These are phyloP conservation scores for Clarias fuscus DNA, from an alignment of 2,797 vertebrate genomes.

Conservation along the genomic window DNA sequence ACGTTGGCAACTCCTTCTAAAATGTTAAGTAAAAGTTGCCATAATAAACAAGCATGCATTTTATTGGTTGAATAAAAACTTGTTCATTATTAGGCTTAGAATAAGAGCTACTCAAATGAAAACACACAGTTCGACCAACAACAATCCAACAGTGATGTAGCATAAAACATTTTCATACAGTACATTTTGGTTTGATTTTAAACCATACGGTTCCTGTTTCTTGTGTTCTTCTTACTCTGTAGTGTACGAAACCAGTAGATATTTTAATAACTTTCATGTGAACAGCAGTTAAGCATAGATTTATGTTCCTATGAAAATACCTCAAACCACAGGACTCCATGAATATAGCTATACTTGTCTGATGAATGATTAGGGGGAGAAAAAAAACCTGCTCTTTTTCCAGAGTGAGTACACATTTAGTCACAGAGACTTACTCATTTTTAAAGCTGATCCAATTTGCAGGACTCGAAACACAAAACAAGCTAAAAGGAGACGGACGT, in stretches of 20 bases:
- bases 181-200: background rate
- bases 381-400: constrained; percentile 48
- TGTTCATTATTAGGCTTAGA: background rate
- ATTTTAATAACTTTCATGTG: constrained; percentile 46
- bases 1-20: background rate
- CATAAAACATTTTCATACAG: background rate
- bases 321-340: constrained; percentile 39
- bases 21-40: background rate
- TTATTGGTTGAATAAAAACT: background rate
- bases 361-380: constrained; percentile 33
- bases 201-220: constrained; percentile 40
- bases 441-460: constrained; percentile 30
- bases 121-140: background rate
- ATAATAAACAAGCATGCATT: background rate
- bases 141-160: background rate
- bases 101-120: background rate
- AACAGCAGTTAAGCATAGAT: constrained; percentile 39
- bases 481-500: constrained; percentile 5
- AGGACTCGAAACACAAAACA: constrained; percentile 14
- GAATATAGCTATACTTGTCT: constrained; percentile 36
- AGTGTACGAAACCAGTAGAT: constrained; percentile 20
- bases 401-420: constrained; percentile 41
- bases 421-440: constrained; percentile 31
- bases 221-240: constrained; percentile 21
- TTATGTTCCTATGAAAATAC: constrained; percentile 52